phyloP scores from a whole-genome alignment of 2,797 vertebrate genomes.

The Enteromius anoplus region DNA sequence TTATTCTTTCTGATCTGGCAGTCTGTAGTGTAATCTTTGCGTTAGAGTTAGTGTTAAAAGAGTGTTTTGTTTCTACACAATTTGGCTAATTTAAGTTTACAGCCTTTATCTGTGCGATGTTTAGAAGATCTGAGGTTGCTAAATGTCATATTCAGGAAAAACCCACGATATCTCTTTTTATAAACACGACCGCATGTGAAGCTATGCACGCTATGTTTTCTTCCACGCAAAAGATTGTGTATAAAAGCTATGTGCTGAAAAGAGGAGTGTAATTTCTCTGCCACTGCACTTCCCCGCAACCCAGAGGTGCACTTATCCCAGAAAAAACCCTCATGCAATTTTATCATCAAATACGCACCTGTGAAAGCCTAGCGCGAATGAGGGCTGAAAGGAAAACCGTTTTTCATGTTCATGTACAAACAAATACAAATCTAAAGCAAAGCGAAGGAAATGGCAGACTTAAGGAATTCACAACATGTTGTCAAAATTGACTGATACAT shows the following conservation, averaged over 20 bases:
- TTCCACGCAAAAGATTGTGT: slow-evolving; percentile 19
- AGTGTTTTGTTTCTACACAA: slow-evolving; percentile 29
- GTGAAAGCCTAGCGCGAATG: slow-evolving; percentile 42
- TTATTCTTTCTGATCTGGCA: slow-evolving; percentile 34
- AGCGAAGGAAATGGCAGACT: slow-evolving; percentile 43
- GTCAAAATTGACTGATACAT: slow-evolving; percentile 49
- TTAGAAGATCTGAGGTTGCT: slow-evolving; percentile 15
- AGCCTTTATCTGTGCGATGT: not conserved
- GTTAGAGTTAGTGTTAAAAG: slow-evolving; percentile 11
- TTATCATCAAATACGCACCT: slow-evolving; percentile 59
- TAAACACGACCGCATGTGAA: slow-evolving; percentile 36
- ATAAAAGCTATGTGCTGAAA: slow-evolving; percentile 32
- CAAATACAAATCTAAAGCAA: slow-evolving; percentile 49
- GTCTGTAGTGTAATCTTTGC: not conserved
- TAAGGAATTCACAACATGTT: slow-evolving; percentile 47
- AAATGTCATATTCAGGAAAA: slow-evolving; percentile 27
- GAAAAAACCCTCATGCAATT: slow-evolving; percentile 53
- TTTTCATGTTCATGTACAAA: slow-evolving; percentile 45
- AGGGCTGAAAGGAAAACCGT: slow-evolving; percentile 33
- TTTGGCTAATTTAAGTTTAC: slow-evolving; percentile 22
- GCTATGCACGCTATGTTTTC: slow-evolving; percentile 27
- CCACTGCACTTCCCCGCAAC: slow-evolving; percentile 52
- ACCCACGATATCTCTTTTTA: slow-evolving; percentile 24
- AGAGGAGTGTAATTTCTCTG: slow-evolving; percentile 50
- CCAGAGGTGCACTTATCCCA: slow-evolving; percentile 54